Conservation (phyloP, 2,113 vertebrate genomes). For the Oncorhynchus keta region DNA sequence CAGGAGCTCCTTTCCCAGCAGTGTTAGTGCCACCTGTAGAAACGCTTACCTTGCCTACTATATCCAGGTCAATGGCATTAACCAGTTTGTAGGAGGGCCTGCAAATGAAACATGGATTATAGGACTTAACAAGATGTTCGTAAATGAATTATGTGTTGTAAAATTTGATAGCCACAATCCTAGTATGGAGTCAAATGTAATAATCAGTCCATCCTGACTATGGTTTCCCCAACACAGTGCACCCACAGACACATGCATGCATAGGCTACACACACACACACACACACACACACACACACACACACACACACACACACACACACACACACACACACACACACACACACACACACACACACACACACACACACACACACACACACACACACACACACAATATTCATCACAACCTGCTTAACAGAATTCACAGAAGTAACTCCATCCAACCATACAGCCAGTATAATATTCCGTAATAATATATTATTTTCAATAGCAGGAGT, state of each 20-base stretch:
- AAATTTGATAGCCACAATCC: neutral
- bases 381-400: no score
- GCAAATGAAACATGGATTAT: conserved; percentile 14
- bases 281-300: no score
- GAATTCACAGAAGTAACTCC: neutral
- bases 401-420: neutral
- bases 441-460: neutral
- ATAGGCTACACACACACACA: no score
- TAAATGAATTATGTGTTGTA: conserved; percentile 4
- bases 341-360: no score
- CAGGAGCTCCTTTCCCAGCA: conserved; percentile 51
- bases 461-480: no score
- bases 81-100: conserved; percentile 1
- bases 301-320: no score
- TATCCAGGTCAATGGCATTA: conserved; percentile 10
- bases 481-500: conserved; percentile 3
- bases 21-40: conserved; percentile 41
- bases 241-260: neutral
- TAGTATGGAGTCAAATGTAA: neutral
- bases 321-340: no score
- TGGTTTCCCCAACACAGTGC: neutral
- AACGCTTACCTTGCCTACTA: conserved; percentile 36
- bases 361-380: no score
- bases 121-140: neutral
- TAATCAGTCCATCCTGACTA: neutral